These are phyloP conservation scores for Dendrocincla fuliginosa DNA, from an alignment of 2,797 vertebrate species.

Conservation along the genomic window DNA sequence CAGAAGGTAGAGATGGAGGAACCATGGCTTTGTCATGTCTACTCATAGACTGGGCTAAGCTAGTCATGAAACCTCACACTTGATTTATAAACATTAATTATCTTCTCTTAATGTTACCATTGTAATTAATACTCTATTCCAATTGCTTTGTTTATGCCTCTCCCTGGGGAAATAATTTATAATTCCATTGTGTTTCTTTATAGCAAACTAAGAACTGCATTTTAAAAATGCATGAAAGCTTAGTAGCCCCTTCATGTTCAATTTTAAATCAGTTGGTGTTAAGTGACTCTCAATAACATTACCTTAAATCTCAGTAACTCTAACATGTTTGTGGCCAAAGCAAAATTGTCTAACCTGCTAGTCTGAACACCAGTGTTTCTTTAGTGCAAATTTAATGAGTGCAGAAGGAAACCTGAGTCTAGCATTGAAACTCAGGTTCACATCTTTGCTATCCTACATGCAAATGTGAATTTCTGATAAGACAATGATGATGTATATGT, in stretches of 20 bases:
- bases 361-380: background rate
- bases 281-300: background rate
- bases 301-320: background rate
- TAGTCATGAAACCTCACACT: background rate
- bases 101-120: background rate
- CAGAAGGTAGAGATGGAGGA: background rate
- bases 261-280: background rate
- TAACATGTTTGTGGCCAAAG: background rate
- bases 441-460: background rate
- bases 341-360: background rate
- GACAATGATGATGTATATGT: background rate
- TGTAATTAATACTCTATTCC: background rate
- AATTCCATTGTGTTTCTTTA: constrained; percentile 26
- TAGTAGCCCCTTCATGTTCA: background rate
- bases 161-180: background rate
- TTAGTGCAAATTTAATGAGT: background rate
- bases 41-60: background rate
- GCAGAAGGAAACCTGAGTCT: background rate
- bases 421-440: background rate
- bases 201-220: background rate
- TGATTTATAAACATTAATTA: constrained; percentile 20
- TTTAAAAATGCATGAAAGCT: background rate
- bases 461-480: background rate
- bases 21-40: background rate
- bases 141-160: background rate